Base-by-base conservation (phyloP, 2,113 vertebrate genomes). In the Hippocampus barbouri region DNA sequence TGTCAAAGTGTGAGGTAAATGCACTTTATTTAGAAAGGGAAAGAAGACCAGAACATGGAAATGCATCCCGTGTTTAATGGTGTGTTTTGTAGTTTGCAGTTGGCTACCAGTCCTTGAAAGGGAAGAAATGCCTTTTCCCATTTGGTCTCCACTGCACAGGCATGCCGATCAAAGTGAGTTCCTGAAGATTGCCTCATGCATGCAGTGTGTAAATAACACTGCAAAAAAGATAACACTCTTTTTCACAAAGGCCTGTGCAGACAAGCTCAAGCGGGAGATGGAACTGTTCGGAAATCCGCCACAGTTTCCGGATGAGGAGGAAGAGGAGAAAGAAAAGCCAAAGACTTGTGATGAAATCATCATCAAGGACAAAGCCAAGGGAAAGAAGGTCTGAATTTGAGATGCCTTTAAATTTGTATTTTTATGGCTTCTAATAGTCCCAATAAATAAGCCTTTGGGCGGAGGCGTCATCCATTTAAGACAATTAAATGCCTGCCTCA, bases 81-180 rank as follows among this genome's bases (percentile, higher is more conserved):
- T 59, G 1, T 68, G 14, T 71, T 72, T 43, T 43, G 0, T 73
- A 99, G 97, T 99, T 98, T 69, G 91, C 88, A 53, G 73, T 96
- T 34, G 97, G 97, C 10, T 99, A 94, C 83, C 97, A 98, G 87
- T 91, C 94, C 71, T 72, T 99, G 70, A 98, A 97, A 90, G 97
- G 97, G 62, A 97, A 92, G 85, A 90, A 15, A 25, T 98, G 97
- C 74, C 89, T 99, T 53, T 99, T 98, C 75, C 97, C 97, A 0
- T 99, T 99, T 41, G 97, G 96, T 9, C 89, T 99, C 2, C 97
- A 99, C 85, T 99, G 97, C 83, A 99, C 97, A 40, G 97, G 97
- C 72, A 99, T 99, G 97, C 97, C 97, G 6, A 98, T 99, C 86
- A 99, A 98, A 94, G 97, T 98, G 82, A 89, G 93, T 79, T 21